Conservation (phyloP, 2,888 invertebrate species). For the Amphipyra berbera region DNA sequence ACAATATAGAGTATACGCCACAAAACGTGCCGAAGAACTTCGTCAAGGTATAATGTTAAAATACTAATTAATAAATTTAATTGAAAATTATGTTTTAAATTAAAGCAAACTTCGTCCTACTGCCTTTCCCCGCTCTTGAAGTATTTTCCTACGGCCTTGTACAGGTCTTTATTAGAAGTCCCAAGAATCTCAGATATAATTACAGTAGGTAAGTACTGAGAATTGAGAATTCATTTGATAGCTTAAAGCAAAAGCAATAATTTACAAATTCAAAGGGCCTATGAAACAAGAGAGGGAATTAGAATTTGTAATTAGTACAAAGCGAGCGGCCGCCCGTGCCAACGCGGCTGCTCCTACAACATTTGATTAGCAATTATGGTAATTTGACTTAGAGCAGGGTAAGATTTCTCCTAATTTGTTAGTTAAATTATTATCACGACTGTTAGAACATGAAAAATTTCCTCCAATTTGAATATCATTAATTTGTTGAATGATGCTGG, state of each 20-base stretch:
- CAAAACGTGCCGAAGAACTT: neutral
- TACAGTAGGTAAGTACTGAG: conserved; percentile 21
- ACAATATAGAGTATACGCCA: neutral
- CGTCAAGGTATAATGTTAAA: conserved; percentile 1
- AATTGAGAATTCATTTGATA: conserved; percentile 79
- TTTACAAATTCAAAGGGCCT: conserved; percentile 89
- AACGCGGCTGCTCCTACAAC: conserved; percentile 84
- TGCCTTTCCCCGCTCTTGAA: neutral
- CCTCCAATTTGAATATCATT: conserved; percentile 63
- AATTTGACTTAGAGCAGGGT: conserved; percentile 88
- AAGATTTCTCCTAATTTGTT: conserved; percentile 89
- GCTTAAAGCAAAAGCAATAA: conserved; percentile 80
- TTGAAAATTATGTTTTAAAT: too few species aligned
- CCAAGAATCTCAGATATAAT: conserved; percentile 32
- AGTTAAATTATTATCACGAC: conserved; percentile 86
- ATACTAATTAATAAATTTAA: too few species aligned
- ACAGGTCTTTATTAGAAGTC: conserved; percentile 18
- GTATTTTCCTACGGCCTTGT: conserved; percentile 5
- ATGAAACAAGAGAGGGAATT: conserved; percentile 88
- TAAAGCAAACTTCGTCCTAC: neutral
- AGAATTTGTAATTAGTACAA: conserved; percentile 89
- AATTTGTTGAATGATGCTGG: conserved; percentile 29
- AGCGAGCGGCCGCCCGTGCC: conserved; percentile 73
- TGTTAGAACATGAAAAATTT: conserved; percentile 71
- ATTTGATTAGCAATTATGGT: conserved; percentile 90